These are phyloP conservation scores for Drosophila picticornis DNA, from an alignment of 2,888 invertebrate genomes.

Conservation along the genomic window DNA sequence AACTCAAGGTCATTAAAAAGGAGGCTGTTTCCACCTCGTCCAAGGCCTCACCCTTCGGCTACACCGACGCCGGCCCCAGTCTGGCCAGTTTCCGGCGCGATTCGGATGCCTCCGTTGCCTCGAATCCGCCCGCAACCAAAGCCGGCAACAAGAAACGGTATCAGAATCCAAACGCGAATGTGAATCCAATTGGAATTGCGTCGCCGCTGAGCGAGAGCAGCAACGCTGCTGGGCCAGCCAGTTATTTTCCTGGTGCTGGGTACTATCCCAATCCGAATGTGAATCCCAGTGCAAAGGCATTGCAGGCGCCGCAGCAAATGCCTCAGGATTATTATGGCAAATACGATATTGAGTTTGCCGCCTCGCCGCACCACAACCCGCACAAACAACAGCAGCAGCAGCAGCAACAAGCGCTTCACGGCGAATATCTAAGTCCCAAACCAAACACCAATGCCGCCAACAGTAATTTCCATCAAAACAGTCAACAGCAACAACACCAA, in stretches of 20 bases:
- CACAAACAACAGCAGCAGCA: constrained; percentile 63
- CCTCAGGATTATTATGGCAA: constrained; percentile 84
- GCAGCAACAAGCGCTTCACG: constrained; percentile 55
- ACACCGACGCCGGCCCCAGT: constrained; percentile 75
- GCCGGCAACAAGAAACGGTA: constrained; percentile 73
- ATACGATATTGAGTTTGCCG: constrained; percentile 83
- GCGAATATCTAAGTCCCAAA: constrained; percentile 82
- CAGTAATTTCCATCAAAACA: constrained; percentile 72
- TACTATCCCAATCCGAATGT: constrained; percentile 78
- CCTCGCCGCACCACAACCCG: constrained; percentile 65
- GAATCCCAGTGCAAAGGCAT: constrained; percentile 47
- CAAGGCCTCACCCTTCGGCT: constrained; percentile 83
- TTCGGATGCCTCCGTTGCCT: constrained; percentile 70
- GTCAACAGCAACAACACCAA: constrained; percentile 76
- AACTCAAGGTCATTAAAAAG: constrained; percentile 83
- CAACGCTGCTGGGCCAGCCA: constrained; percentile 50
- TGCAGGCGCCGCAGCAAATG: constrained; percentile 68
- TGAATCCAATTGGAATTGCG: constrained; percentile 45
- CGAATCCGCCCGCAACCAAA: constrained; percentile 66
- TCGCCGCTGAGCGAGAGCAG: constrained; percentile 53
- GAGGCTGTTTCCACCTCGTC: constrained; percentile 85
- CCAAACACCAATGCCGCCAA: constrained; percentile 68
- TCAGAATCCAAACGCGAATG: constrained; percentile 56
- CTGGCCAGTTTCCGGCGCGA: constrained; percentile 67
- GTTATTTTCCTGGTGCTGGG: constrained; percentile 80